Evolutionary conservation across 2,797 vertebrate genomes (phyloP), one percentile per base, ranked within the genome.

Genomic region (Eidolon dupreanum): DNA sequence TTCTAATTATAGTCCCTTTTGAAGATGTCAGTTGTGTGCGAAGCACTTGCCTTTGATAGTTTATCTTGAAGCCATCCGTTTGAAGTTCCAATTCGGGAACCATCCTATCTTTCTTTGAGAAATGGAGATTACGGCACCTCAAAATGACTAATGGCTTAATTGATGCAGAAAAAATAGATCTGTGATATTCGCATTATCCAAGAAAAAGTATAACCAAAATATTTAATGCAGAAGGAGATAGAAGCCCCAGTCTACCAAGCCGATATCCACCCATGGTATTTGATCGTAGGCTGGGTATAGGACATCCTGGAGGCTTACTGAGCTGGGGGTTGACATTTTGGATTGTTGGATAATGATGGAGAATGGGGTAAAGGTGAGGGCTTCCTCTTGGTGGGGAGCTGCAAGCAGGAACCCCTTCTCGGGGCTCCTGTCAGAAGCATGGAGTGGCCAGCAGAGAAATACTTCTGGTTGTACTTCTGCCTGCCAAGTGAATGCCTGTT

Each of bases 11-110:
- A 6, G 20, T 19, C n/a, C n/a, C 78, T 13, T 82, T n/a, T 13
- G 33, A 73, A 41, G 26, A 19, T 41, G 26, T 3, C 55, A 1
- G 0, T 11, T 8, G 26, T 36, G 20, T 49, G 9, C 0, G 24
- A 10, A n/a, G 0, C 7, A 12, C 19, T 49, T n/a, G 26, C 55
- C 55, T 38, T 8, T 53, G 16, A n/a, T n/a, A 6, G 8, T 33
- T 53, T 63, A 16, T 55, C 57, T 20, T 28, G 57, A 55, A 46
- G 20, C 28, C 16, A 2, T 73, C n/a, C 20, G 11, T 84, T 65
- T 41, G 28, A 74, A 43, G 36, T 74, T 73, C 20, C 41, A 10
- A 65, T 65, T 0, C 28, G 59, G 57, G 36, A n/a, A 43, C 33
- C 20, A 28, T 55, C 20, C 15, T 55, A 0, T 55, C 24, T 15